Evolutionary conservation across 2,888 invertebrate genomes (phyloP), one percentile per base, ranked within the genome.

Genomic region (Acleris emargana): DNA sequence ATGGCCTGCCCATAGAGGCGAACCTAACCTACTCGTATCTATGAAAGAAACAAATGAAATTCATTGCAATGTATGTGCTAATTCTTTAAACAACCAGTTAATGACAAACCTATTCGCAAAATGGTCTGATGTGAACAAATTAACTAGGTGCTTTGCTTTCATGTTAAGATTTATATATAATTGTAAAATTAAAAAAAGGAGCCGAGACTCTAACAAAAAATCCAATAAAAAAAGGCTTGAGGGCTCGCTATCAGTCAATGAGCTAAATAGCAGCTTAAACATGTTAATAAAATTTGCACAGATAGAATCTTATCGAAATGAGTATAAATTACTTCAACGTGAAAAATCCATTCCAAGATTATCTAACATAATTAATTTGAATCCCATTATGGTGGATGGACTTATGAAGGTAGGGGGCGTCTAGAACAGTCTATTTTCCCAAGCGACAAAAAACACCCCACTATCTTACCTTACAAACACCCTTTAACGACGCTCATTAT

Each of bases 221-320:
- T 42, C 20, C 17, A 51, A 43, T 5, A 16, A 7, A 17, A 51
- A 25, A 1, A 51, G 42, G 42, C n/a, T 9, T 25, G 17, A 18
- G 9, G 59, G 59, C 11, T 51, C 59, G 5, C n/a, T 59, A 11
- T n/a, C 42, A 3, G 51, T 59, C 5, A 28, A 13, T 2, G 59
- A 59, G 25, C 50, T 59, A 25, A 25, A 51, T 25, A 22, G 5
- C n/a, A 38, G 51, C 22, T 25, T 51, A 22, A 51, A 59, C 49
- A 59, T 25, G 25, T 59, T 59, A 43, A 43, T 43, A n/a, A 25
- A 59, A 20, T 51, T 51, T 13, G 47, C 58, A 20, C 58, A 58
- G n/a, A 38, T 58, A 16, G 58, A 58, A 58, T 51, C 38, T 38
- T 51, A 38, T 17, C 59, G 45, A 32, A 60, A 22, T 18, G 60